Evolutionary conservation across 2,113 vertebrate genomes (phyloP).

Genomic region (Enhydra lutris): DNA sequence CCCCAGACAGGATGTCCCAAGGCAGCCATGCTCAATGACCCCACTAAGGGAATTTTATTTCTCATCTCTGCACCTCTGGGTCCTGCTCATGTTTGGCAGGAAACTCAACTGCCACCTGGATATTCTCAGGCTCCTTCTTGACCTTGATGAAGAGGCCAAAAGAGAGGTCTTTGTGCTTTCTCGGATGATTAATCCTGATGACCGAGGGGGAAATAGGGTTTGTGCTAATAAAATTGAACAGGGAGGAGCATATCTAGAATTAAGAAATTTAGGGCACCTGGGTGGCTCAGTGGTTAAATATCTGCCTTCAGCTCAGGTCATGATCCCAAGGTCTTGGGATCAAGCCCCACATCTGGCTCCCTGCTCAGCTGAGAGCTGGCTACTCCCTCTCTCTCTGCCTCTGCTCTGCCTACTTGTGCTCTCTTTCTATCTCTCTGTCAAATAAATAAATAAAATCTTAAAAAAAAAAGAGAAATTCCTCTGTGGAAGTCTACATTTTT

Average conservation of each 20-base stretch:
- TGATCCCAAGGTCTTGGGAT: too few relatives aligned
- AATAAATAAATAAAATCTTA: too few relatives aligned
- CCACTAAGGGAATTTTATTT: background rate
- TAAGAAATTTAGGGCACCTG: background rate
- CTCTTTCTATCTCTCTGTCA: too few relatives aligned
- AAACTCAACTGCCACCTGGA: background rate
- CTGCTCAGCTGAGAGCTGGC: too few relatives aligned
- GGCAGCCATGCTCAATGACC: background rate
- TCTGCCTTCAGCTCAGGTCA: too few relatives aligned
- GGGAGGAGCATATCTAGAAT: background rate
- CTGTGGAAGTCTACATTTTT: background rate
- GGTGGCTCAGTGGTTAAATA: too few relatives aligned
- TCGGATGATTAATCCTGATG: background rate
- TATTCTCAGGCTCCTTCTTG: background rate
- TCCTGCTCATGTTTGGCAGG: background rate
- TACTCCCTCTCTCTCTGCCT: too few relatives aligned
- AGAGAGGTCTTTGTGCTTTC: background rate
- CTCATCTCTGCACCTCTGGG: background rate
- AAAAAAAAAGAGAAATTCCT: background rate
- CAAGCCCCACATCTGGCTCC: too few relatives aligned
- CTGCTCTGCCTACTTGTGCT: too few relatives aligned
- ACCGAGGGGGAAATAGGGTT: background rate
- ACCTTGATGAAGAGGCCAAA: background rate
- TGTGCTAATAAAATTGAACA: background rate
- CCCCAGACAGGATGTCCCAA: background rate